Conservation (phyloP, 2,888 invertebrate genomes). For the Apantesis nais region DNA sequence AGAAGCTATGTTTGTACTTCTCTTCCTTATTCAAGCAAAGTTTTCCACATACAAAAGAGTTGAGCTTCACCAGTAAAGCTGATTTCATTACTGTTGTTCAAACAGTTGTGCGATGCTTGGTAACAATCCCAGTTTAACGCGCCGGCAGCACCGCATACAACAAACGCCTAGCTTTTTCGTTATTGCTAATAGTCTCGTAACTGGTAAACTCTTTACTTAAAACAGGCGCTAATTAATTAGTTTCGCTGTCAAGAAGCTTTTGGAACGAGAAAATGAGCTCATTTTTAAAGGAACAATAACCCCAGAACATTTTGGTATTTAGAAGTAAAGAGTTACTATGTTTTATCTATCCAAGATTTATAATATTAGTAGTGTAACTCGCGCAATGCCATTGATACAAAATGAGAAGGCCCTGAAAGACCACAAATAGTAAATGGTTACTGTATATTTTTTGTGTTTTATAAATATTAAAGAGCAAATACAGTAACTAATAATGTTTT, state of each 20-base stretch:
- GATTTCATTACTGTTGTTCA: conserved; percentile 65
- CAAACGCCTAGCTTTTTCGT: conserved; percentile 44
- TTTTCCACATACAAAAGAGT: conserved; percentile 38
- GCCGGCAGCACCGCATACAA: conserved; percentile 12
- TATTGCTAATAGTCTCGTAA: conserved; percentile 34
- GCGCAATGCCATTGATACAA: background rate
- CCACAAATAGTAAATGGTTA: no score
- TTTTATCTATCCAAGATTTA: background rate
- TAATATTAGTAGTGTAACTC: background rate
- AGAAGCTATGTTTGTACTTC: conserved; percentile 22
- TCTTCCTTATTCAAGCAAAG: conserved; percentile 35
- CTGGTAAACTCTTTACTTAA: conserved; percentile 35
- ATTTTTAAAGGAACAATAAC: conserved; percentile 20
- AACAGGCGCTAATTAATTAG: conserved; percentile 44
- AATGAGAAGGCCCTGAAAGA: no score
- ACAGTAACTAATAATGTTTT: no score
- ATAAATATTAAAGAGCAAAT: no score
- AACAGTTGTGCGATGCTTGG: conserved; percentile 52
- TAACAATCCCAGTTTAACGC: conserved; percentile 53
- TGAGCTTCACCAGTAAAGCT: conserved; percentile 51
- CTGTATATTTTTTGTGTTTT: no score
- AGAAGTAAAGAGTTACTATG: conserved; percentile 20
- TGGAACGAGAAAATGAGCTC: conserved; percentile 20
- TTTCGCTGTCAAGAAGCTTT: conserved; percentile 17
- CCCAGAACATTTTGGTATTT: conserved; percentile 12